Evolutionary conservation across 2,797 vertebrate species (phyloP).

Genomic region (Clarias laeviceps): DNA sequence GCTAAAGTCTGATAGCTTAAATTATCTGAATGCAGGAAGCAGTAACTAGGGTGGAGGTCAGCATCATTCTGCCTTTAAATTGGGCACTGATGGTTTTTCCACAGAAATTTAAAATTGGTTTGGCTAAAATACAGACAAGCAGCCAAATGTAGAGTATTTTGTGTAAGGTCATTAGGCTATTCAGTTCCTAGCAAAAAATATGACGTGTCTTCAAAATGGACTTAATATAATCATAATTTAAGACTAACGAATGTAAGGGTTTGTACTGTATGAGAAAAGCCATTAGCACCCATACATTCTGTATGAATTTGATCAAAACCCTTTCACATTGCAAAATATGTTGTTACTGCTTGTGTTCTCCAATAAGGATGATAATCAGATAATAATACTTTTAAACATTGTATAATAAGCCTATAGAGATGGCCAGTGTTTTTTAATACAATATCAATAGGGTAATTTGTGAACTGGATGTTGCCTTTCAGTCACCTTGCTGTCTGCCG

Average conservation of each 20-base stretch:
- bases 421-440: neutral
- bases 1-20: neutral
- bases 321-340: neutral
- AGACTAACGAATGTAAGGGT: neutral
- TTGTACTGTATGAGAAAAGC: no score
- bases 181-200: neutral
- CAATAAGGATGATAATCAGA: neutral
- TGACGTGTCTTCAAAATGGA: neutral
- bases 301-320: neutral
- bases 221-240: neutral
- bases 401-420: neutral
- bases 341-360: neutral
- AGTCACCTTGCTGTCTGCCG: neutral
- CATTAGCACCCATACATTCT: neutral
- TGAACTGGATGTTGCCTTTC: neutral
- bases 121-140: neutral
- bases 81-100: neutral
- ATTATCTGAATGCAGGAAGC: conserved; percentile 10
- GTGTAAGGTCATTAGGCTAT: neutral
- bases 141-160: neutral
- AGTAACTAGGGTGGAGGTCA: neutral
- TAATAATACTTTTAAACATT: neutral
- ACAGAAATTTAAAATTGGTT: neutral
- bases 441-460: neutral
- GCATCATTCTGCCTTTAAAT: neutral